A percentile compares a stretch with the other conserved stretches of the same genome.
Evolutionary conservation across 2,888 invertebrate genomes (phyloP).

Genomic region (Ichneumon xanthorius): DNA sequence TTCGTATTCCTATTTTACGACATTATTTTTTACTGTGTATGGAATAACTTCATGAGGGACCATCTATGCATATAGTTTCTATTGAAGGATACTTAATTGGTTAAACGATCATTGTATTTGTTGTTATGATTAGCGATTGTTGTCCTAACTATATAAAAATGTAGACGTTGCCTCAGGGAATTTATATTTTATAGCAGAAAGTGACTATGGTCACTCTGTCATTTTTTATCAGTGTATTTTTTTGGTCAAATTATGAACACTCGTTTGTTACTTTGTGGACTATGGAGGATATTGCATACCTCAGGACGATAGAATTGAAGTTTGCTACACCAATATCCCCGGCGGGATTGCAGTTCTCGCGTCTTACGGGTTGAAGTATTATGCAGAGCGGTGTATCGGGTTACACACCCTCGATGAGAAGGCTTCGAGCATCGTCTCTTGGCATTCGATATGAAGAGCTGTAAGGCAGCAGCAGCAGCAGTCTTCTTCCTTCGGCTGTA

Average conservation of each 20-base stretch:
- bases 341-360: not conserved
- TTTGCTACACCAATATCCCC: not conserved
- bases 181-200: no score
- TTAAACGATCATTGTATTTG: no score
- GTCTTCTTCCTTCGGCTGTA: slow-evolving; percentile 23
- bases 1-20: no score
- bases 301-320: not conserved
- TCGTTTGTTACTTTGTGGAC: not conserved
- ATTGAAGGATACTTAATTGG: no score
- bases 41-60: no score
- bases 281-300: not conserved
- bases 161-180: no score
- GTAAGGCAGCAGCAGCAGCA: slow-evolving; percentile 26
- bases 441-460: slow-evolving; percentile 54
- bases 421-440: slow-evolving; percentile 32
- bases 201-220: no score
- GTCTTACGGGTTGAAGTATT: not conserved
- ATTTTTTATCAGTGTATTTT: no score
- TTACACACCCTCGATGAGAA: slow-evolving; percentile 23
- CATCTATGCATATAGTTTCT: no score
- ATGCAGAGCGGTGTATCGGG: slow-evolving; percentile 14
- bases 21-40: no score
- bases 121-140: no score
- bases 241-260: not conserved
- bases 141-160: no score